phyloP scores from a whole-genome alignment of 2,888 invertebrate species.

The Carpatolechia fugitivella region DNA sequence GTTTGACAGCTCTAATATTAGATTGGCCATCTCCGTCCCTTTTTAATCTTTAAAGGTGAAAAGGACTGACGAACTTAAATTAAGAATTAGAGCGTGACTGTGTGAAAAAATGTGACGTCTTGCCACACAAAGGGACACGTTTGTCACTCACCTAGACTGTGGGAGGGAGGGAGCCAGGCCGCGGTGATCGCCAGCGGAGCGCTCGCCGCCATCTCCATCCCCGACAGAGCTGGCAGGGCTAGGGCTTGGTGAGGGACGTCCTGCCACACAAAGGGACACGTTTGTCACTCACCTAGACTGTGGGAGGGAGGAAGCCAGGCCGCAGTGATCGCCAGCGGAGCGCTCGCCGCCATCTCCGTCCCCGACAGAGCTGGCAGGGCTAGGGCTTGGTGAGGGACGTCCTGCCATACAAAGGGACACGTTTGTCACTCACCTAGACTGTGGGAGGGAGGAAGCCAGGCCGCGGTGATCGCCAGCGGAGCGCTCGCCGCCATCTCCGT shows the following conservation, averaged over 20 bases:
- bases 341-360: conserved; percentile 32
- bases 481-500: conserved; percentile 32
- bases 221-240: conserved; percentile 40
- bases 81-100: too few species aligned
- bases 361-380: conserved; percentile 40
- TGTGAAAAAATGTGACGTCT: too few species aligned
- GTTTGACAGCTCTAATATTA: too few species aligned
- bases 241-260: conserved; percentile 43
- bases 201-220: conserved; percentile 32
- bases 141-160: too few species aligned
- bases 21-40: too few species aligned
- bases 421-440: too few species aligned
- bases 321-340: conserved; percentile 31
- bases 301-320: conserved; percentile 28
- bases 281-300: too few species aligned
- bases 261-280: too few species aligned
- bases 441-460: conserved; percentile 27
- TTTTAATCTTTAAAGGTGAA: too few species aligned
- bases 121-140: too few species aligned
- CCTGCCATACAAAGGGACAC: too few species aligned
- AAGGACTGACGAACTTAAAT: too few species aligned
- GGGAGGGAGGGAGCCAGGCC: conserved; percentile 29
- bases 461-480: conserved; percentile 32
- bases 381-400: conserved; percentile 42
- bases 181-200: conserved; percentile 31